Conservation (phyloP, 92 coral and sea anemone genomes). For the Porites lobata region DNA sequence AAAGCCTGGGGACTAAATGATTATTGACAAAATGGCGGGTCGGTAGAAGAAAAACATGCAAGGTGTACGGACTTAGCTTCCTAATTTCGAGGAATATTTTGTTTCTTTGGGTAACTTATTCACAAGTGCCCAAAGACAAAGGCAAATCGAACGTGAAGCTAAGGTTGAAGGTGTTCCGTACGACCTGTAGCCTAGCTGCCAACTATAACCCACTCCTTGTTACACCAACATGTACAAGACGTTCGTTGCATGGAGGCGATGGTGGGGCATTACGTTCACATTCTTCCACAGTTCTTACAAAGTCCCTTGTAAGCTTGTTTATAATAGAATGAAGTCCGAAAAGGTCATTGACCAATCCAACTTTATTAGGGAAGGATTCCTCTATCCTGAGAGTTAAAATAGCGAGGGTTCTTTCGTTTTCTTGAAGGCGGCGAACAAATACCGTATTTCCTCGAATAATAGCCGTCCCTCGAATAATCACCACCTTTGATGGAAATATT, state of each 20-base stretch:
- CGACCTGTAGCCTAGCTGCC: constrained; percentile 12
- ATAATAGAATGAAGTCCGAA: too few species aligned
- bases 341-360: too few species aligned
- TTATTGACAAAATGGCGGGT: background rate
- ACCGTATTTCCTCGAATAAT: too few species aligned
- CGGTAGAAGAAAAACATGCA: background rate
- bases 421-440: too few species aligned
- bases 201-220: constrained; percentile 21
- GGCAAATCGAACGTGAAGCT: too few species aligned
- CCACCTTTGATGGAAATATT: too few species aligned
- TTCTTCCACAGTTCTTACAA: constrained; percentile 10
- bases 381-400: too few species aligned
- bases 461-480: too few species aligned
- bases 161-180: too few species aligned
- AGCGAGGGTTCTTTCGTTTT: too few species aligned
- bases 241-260: constrained; percentile 14
- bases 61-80: background rate
- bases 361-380: too few species aligned
- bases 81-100: background rate
- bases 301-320: too few species aligned
- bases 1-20: background rate
- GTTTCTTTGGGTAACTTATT: background rate
- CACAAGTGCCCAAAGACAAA: background rate
- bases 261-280: constrained; percentile 2
- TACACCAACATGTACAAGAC: background rate